Base-by-base conservation (phyloP, 2,797 vertebrate species). In the Liasis olivaceus region DNA sequence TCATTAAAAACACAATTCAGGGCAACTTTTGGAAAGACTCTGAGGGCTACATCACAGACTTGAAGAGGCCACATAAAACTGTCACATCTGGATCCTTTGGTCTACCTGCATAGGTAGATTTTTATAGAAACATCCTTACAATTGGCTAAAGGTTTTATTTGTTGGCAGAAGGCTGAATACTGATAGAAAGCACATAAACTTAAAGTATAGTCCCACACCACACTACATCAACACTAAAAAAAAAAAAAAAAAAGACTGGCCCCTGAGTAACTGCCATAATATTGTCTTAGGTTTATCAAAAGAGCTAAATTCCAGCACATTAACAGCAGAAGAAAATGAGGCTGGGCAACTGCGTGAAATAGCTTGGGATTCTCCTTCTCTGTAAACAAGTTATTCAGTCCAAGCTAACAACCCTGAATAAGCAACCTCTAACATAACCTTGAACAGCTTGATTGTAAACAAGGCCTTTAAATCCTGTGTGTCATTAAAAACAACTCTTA, bases 371-470 rank as follows among this genome's bases (percentile, higher is more conserved):
- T 69, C 31, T 54, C 60, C 31, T 8, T 87, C 54, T 87, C 11
- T 85, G 77, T 58, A 81, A 88, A 89, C 66, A 92, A 84, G n/a
- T 24, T 89, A 88, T 64, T 62, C n/a, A 92, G 77, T 88, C 69
- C 36, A 56, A 64, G 42, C 26, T 62, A 89, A 92, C 20, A 84
- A 26, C 28, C 47, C 69, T 72, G 63, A 47, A 60, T 87, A 58
- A 72, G 59, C 62, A 91, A 56, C 31, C 63, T 91, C n/a, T 42
- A 69, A 91, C 13, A 85, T 47, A 62, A 63, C 81, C 72, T 90
- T 90, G 90, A 63, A 42, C 90, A 59, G 47, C 24, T 36, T 59
- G 26, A 59, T 47, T 17, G 26, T 24, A 87, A 87, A 87, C 64
- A 28, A 72, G 54, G 1, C 14, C 87, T 86, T 87, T 22, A 9